Evolutionary conservation across 1,140 invertebrate species (phyloP).

Genomic region (Drosophila cardini): DNA sequence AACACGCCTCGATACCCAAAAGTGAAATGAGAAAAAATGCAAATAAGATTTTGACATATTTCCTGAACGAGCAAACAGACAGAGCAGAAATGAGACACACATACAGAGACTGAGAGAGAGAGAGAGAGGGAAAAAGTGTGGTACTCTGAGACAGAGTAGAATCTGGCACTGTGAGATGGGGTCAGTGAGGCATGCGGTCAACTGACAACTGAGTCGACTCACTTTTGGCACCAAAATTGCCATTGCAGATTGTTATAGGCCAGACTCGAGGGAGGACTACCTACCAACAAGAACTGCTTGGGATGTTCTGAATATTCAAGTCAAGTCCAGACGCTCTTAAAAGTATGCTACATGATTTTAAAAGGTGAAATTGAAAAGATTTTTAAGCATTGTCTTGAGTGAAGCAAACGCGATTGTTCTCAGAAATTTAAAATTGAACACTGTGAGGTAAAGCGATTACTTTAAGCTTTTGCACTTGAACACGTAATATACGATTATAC

Average conservation of each 20-base stretch:
- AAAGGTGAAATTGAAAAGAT: neutral
- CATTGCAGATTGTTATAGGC: constrained; percentile 28
- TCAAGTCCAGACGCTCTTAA: neutral
- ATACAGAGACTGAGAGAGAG: neutral
- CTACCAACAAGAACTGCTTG: neutral
- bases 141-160: neutral
- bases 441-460: no score
- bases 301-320: constrained; percentile 5
- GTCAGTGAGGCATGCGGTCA: constrained; percentile 49
- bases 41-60: constrained; percentile 73
- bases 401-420: no score
- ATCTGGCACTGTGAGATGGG: constrained; percentile 34
- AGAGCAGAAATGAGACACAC: neutral
- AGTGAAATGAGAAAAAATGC: constrained; percentile 46
- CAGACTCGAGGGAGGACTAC: neutral
- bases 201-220: constrained; percentile 36
- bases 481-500: no score
- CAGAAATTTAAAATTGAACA: no score
- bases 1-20: constrained; percentile 18
- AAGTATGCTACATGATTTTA: neutral
- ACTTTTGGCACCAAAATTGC: constrained; percentile 26
- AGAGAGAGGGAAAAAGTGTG: neutral
- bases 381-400: no score
- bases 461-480: no score
- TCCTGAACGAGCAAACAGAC: constrained; percentile 42